A percentile compares a stretch with the other conserved stretches of the same genome.
These are phyloP conservation scores for Chromobotia macracanthus DNA, from an alignment of 2,797 vertebrate species.

Conservation along the genomic window DNA sequence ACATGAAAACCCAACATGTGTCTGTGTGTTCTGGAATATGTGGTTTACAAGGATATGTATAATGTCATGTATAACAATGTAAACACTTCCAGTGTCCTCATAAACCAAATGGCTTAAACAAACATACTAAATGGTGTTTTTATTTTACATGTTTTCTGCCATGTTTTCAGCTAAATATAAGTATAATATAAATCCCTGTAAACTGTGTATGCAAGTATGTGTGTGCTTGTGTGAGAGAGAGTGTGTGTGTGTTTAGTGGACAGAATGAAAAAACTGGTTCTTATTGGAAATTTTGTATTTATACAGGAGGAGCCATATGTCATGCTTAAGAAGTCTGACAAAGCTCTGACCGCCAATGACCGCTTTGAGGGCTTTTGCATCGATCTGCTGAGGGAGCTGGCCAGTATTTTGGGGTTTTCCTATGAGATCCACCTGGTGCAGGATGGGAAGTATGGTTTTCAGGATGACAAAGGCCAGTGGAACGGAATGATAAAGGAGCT, in stretches of 20 bases:
- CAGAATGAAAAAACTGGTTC: slow-evolving; percentile 72
- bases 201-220: too few relatives aligned
- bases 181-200: too few relatives aligned
- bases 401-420: slow-evolving; percentile 91
- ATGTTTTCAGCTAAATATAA: too few relatives aligned
- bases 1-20: too few relatives aligned
- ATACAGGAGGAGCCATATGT: slow-evolving; percentile 96
- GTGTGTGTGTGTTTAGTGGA: slow-evolving; percentile 44
- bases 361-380: slow-evolving; percentile 98
- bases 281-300: slow-evolving; percentile 70
- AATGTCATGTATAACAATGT: too few relatives aligned
- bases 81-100: too few relatives aligned
- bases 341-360: slow-evolving; percentile 90
- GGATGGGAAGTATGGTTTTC: slow-evolving; percentile 92
- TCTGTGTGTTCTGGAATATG: too few relatives aligned
- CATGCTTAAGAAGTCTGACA: slow-evolving; percentile 98
- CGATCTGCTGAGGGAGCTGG: slow-evolving; percentile 93
- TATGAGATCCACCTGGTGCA: slow-evolving; percentile 96
- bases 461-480: slow-evolving; percentile 99
- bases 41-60: too few relatives aligned
- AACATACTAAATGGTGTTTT: too few relatives aligned
- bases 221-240: too few relatives aligned
- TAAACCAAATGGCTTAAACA: too few relatives aligned
- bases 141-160: too few relatives aligned
- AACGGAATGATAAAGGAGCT: slow-evolving; percentile 97